Conservation (phyloP, 2,888 invertebrate species). For the Lypha dubia region DNA sequence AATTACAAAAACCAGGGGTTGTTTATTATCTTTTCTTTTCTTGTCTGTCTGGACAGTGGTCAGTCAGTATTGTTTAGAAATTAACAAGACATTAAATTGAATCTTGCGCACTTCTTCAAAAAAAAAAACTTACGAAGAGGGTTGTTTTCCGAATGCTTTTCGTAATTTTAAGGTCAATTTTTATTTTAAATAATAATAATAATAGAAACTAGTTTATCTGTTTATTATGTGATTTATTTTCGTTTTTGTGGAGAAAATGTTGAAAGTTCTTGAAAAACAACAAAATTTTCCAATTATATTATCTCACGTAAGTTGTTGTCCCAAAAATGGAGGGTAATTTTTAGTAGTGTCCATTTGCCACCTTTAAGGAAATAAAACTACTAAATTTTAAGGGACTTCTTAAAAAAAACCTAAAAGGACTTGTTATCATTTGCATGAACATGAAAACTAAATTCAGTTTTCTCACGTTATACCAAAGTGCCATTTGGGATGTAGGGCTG, state of each 20-base stretch:
- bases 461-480: not conserved
- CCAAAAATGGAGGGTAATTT: conserved; percentile 3
- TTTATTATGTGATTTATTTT: not conserved
- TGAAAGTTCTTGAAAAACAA: conserved; percentile 15
- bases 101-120: conserved; percentile 50
- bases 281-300: not conserved
- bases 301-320: conserved; percentile 23
- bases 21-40: not conserved
- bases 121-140: conserved; percentile 19
- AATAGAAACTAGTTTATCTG: conserved; percentile 47
- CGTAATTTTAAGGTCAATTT: conserved; percentile 33
- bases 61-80: conserved; percentile 37
- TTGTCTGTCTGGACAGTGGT: conserved; percentile 53
- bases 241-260: conserved; percentile 19
- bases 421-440: not conserved
- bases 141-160: conserved; percentile 32
- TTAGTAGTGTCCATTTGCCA: not conserved
- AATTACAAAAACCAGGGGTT: conserved; percentile 1
- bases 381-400: not conserved
- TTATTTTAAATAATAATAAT: not conserved
- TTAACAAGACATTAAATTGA: conserved; percentile 29
- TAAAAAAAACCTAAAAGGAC: not conserved
- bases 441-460: not conserved
- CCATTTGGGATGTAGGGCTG: not conserved
- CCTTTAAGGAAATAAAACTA: not conserved